A percentile compares a stretch with the other conserved stretches of the same genome.
phyloP scores from a whole-genome alignment of 2,113 vertebrate species.

The Stigmatopora nigra region DNA sequence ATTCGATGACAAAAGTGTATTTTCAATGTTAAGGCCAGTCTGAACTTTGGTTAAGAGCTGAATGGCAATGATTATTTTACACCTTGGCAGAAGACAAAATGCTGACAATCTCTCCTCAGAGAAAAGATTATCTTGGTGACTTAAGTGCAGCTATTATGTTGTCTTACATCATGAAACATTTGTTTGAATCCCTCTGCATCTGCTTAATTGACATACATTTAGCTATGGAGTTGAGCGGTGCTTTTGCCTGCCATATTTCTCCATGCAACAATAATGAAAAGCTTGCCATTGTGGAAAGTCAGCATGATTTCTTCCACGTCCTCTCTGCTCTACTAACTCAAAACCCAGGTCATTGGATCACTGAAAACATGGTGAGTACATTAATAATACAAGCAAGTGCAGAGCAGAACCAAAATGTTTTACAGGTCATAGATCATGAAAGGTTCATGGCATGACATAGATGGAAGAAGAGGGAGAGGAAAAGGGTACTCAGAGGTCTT shows the following conservation, averaged over 20 bases:
- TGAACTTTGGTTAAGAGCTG: constrained; percentile 55
- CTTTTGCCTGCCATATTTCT: constrained; percentile 43
- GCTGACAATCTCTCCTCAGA: constrained; percentile 49
- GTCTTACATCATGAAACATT: constrained; percentile 60
- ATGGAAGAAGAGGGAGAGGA: constrained; percentile 45
- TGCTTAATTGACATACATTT: constrained; percentile 51
- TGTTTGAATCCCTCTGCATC: constrained; percentile 56
- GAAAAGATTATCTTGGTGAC: constrained; percentile 58
- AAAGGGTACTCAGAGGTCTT: constrained; percentile 47
- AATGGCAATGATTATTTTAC: constrained; percentile 61
- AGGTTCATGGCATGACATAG: constrained; percentile 55
- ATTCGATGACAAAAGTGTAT: constrained; percentile 57
- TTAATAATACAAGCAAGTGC: constrained; percentile 56
- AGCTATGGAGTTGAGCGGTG: constrained; percentile 48
- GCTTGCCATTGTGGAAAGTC: constrained; percentile 39
- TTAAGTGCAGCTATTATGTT: constrained; percentile 46
- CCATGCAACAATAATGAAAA: constrained; percentile 36
- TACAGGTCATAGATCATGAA: constrained; percentile 59
- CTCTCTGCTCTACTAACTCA: constrained; percentile 42
- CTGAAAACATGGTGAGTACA: constrained; percentile 53
- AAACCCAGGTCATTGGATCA: constrained; percentile 42
- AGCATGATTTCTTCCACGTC: constrained; percentile 38
- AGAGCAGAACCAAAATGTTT: constrained; percentile 52
- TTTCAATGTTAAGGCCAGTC: constrained; percentile 51
- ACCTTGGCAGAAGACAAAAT: constrained; percentile 49